phyloP scores from a whole-genome alignment of 2,113 vertebrate species.

The Nothobranchius kuhntae region DNA sequence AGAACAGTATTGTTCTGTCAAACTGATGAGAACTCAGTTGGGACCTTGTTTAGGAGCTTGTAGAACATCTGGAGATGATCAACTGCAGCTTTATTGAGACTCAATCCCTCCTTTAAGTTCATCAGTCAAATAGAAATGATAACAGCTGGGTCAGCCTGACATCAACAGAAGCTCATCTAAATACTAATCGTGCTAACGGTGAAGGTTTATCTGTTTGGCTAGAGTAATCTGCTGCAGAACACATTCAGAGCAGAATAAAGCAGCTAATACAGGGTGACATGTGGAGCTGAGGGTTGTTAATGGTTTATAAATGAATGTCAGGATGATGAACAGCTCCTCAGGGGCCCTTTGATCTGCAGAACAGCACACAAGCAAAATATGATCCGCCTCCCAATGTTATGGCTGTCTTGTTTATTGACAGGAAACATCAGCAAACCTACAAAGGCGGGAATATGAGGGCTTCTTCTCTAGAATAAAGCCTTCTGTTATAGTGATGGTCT shows the following conservation, averaged over 20 bases:
- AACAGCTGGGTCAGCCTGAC: constrained; percentile 41
- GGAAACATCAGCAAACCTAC: constrained; percentile 28
- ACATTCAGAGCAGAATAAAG: background rate
- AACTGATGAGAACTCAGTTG: constrained; percentile 14
- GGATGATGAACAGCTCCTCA: constrained; percentile 49
- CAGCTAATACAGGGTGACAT: constrained; percentile 21
- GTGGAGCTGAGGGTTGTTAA: constrained; percentile 36
- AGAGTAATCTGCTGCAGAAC: constrained; percentile 1
- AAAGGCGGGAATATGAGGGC: background rate
- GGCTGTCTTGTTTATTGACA: constrained; percentile 36
- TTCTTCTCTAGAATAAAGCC: background rate
- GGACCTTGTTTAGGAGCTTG: constrained; percentile 39
- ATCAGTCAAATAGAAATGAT: constrained; percentile 45
- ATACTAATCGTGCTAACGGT: too few species aligned
- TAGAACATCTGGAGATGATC: constrained; percentile 72
- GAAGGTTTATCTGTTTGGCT: too few species aligned
- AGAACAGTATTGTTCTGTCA: constrained; percentile 31
- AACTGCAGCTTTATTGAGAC: constrained; percentile 34
- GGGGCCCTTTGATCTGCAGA: constrained; percentile 41
- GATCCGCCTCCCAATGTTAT: constrained; percentile 14
- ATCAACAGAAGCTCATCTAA: constrained; percentile 41
- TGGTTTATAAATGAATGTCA: constrained; percentile 58
- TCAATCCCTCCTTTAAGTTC: constrained; percentile 26
- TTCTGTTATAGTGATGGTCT: background rate
- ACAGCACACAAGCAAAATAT: constrained; percentile 26